Base-by-base conservation (phyloP, 1,140 invertebrate genomes). In the Luehdorfia chinensis region DNA sequence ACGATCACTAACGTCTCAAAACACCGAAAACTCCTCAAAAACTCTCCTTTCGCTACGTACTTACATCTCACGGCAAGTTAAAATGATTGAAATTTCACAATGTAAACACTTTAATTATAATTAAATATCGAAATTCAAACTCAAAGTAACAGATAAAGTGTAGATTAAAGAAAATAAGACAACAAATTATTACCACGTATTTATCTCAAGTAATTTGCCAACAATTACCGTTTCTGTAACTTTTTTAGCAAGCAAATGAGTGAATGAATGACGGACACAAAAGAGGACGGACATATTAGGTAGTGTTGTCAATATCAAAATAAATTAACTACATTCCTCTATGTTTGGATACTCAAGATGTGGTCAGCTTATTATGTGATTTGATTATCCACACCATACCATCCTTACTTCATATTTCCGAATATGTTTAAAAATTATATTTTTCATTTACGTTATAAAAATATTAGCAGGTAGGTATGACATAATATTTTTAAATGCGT, bases 141-240 rank as follows among this genome's bases (percentile, higher is more conserved):
- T 30, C 1, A 30, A 16, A 30, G 14, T 28, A 43, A 15, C 23
- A 9, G 9, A 16, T 30, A 30, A 43, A 9, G n/a, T 15, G 4
- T 30, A 43, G 25, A 28, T 30, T 30, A 7, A 3, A 8, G 25
- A 16, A 63, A 59, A 48, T 43, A 9, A 43, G 32, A 36, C 59
- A 67, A 66, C 54, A 61, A 61, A 70, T 54, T 33, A 59, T 70
- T 75, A 80, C 65, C 74, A 79, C 73, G 75, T 74, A 80, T 73
- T 78, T 80, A 74, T 74, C 68, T 66, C 56, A 64, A 67, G 45
- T 66, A 77, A 84, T 79, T 83, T 84, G 80, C 80, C 76, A 83
- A 84, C 75, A 80, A 73, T 83, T 80, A 69, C 71, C 63, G 68
- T 72, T 78, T 75, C 71, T 70, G 51, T 64, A 69, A 69, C 71